Evolutionary conservation across 2,888 invertebrate species (phyloP).

Genomic region (Acutogordius australiensis): DNA sequence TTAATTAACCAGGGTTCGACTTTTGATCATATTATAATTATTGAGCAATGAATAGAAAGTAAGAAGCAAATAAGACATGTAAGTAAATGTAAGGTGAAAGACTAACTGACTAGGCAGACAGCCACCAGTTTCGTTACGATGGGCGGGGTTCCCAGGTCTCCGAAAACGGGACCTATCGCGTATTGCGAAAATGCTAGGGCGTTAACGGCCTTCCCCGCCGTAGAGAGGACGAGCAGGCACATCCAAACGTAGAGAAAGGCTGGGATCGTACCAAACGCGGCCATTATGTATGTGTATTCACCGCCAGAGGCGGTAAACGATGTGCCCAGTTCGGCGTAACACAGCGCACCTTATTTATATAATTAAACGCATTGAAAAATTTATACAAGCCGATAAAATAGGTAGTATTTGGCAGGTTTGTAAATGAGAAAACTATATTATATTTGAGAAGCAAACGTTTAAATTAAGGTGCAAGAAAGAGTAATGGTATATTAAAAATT

Average conservation of each 20-base stretch:
- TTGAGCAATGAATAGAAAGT: too few species aligned
- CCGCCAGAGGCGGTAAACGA: neutral
- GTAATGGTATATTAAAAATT: too few species aligned
- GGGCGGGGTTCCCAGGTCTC: neutral
- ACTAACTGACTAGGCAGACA: neutral
- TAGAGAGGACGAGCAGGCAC: conserved; percentile 4
- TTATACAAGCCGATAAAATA: too few species aligned
- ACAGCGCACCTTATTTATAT: neutral
- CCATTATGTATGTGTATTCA: conserved; percentile 4
- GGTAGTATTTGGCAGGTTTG: too few species aligned
- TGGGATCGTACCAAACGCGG: neutral
- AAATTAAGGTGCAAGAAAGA: too few species aligned
- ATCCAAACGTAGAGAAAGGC: conserved; percentile 9
- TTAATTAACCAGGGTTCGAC: too few species aligned
- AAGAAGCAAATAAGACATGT: too few species aligned
- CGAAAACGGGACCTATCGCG: neutral
- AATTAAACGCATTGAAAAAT: too few species aligned
- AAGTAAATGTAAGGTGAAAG: too few species aligned
- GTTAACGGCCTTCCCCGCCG: neutral
- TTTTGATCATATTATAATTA: too few species aligned
- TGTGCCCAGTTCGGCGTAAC: neutral
- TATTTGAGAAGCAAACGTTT: too few species aligned
- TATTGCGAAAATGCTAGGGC: conserved; percentile 8
- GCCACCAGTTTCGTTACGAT: neutral
- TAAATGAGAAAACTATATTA: too few species aligned